A percentile compares a stretch with the other conserved stretches of the same genome.
Conservation (phyloP, 1,140 invertebrate genomes). For the Aradophagus sp. region DNA sequence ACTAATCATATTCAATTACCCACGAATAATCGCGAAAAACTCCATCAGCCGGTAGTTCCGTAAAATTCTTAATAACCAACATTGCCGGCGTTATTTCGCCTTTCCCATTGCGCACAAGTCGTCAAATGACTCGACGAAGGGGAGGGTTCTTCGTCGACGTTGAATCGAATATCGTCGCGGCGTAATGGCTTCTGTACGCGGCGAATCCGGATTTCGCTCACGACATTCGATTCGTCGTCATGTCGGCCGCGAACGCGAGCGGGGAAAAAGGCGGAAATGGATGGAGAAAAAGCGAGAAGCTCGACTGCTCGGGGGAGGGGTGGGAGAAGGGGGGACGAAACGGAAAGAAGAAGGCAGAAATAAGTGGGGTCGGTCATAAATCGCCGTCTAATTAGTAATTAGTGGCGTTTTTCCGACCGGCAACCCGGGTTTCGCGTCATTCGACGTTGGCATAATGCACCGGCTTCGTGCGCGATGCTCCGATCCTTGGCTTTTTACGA, state of each 20-base stretch:
- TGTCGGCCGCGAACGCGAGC: too few relatives aligned
- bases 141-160: slow-evolving; percentile 26
- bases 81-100: slow-evolving; percentile 34
- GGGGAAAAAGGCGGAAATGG: not conserved
- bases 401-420: slow-evolving; percentile 9
- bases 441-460: slow-evolving; percentile 36
- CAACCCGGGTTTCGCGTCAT: slow-evolving; percentile 10
- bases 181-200: slow-evolving; percentile 8
- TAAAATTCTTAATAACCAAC: slow-evolving; percentile 37
- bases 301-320: too few relatives aligned
- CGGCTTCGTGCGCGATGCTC: slow-evolving; percentile 22
- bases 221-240: not conserved
- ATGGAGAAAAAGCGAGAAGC: not conserved
- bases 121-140: slow-evolving; percentile 22
- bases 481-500: slow-evolving; percentile 39
- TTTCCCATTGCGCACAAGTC: slow-evolving; percentile 20
- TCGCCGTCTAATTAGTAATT: slow-evolving; percentile 45
- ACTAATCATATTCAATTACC: slow-evolving; percentile 32
- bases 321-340: not conserved
- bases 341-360: slow-evolving; percentile 3
- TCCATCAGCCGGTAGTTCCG: slow-evolving; percentile 13
- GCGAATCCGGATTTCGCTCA: slow-evolving; percentile 18
- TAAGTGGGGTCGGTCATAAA: too few relatives aligned
- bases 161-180: slow-evolving; percentile 33
- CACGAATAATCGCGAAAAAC: slow-evolving; percentile 20